These are phyloP conservation scores for Hipposideros larvatus DNA, from an alignment of 2,797 vertebrate genomes.

Conservation along the genomic window DNA sequence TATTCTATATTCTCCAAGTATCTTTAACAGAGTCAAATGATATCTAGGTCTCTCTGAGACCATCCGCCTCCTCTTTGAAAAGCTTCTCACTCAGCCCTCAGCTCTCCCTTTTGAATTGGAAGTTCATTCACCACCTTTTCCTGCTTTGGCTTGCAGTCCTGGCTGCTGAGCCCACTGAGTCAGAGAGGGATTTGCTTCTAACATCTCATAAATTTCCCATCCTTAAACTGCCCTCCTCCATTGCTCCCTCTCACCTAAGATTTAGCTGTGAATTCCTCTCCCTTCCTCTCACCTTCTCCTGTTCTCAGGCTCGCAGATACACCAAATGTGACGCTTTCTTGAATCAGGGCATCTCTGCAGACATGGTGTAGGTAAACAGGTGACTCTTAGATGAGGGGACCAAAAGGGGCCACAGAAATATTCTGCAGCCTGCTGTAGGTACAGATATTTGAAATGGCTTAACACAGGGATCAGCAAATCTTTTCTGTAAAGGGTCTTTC, in stretches of 20 bases:
- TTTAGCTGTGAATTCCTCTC: not conserved
- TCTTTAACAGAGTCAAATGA: constrained; percentile 57
- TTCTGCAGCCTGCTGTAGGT: not conserved
- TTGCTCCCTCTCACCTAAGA: constrained; percentile 15
- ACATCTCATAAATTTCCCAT: not conserved
- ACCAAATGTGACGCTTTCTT: not conserved
- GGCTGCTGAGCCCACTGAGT: not conserved
- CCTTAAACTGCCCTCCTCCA: not conserved
- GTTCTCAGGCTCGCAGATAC: not conserved
- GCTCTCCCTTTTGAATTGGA: constrained; percentile 14
- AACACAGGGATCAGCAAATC: not conserved
- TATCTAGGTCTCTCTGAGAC: constrained; percentile 41
- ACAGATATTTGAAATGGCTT: not conserved
- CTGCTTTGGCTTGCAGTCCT: not conserved
- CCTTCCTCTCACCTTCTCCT: not conserved
- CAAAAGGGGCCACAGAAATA: not conserved
- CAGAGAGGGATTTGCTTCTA: not conserved
- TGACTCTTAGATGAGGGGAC: not conserved
- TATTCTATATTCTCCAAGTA: constrained; percentile 68
- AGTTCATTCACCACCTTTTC: constrained; percentile 1
- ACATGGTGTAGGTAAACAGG: not conserved
- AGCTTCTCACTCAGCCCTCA: not conserved
- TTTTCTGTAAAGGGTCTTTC: not conserved
- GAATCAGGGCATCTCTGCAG: not conserved
- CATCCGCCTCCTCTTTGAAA: constrained; percentile 32